Conservation (phyloP, 2,888 invertebrate genomes). For the Apotomis turbidana region DNA sequence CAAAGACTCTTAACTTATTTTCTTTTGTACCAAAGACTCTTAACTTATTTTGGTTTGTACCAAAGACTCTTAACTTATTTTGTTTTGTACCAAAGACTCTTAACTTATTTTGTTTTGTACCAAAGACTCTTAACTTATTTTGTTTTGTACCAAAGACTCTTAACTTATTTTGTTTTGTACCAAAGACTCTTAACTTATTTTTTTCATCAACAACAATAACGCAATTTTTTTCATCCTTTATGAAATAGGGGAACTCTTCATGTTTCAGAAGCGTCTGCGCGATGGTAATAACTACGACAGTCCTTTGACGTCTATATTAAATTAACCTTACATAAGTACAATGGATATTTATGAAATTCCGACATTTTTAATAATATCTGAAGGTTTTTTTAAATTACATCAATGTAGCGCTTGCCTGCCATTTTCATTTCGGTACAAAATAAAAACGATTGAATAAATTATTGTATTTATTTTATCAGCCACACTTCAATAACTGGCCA, state of each 20-base stretch:
- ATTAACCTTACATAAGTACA: background rate
- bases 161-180: background rate
- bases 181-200: background rate
- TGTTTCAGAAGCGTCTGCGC: background rate
- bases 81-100: background rate
- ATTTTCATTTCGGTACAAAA: slow-evolving; percentile 12
- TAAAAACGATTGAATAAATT: slow-evolving; percentile 5
- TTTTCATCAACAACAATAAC: background rate
- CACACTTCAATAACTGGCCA: no score
- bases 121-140: background rate
- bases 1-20: background rate
- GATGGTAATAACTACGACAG: background rate
- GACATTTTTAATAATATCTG: slow-evolving; percentile 4
- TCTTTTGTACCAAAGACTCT: background rate
- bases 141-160: background rate
- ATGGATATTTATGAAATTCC: slow-evolving; percentile 8
- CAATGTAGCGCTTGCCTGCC: background rate
- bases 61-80: no score
- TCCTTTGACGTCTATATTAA: slow-evolving; percentile 8
- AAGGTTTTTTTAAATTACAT: slow-evolving; percentile 1
- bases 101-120: background rate
- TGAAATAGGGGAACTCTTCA: background rate
- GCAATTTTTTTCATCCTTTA: background rate
- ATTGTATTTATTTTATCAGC: background rate
- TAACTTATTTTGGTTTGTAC: background rate